Conservation (phyloP, 1,140 invertebrate genomes). For the Macrobrachium nipponense region DNA sequence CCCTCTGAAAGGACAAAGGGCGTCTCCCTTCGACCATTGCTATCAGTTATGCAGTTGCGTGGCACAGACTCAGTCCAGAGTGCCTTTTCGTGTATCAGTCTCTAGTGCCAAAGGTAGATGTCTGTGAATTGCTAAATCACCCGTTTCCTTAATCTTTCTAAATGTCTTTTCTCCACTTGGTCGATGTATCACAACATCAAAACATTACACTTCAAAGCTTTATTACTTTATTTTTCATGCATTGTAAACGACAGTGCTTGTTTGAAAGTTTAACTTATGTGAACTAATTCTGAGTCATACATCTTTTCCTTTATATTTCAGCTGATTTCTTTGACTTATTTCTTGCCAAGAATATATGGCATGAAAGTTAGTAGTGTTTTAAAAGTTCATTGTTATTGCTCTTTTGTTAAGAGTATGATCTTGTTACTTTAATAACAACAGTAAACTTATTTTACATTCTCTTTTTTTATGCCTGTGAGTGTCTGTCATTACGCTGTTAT, state of each 20-base stretch:
- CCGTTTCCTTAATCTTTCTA: not conserved
- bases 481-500: constrained; percentile 4
- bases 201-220: not conserved
- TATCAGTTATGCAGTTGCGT: constrained; percentile 1
- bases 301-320: not conserved
- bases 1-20: not conserved
- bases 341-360: not conserved
- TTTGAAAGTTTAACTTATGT: too few relatives aligned
- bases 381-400: not conserved
- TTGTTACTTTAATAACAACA: not conserved
- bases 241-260: too few relatives aligned
- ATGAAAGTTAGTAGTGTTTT: not conserved
- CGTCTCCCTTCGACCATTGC: not conserved
- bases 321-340: too few relatives aligned
- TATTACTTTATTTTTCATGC: not conserved
- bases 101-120: constrained; percentile 34
- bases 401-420: not conserved
- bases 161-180: too few relatives aligned
- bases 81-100: constrained; percentile 27
- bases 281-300: too few relatives aligned
- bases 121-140: not conserved
- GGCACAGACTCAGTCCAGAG: constrained; percentile 19
- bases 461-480: not conserved
- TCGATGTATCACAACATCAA: not conserved
- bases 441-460: not conserved